A percentile compares a stretch with the other conserved stretches of the same genome.
Evolutionary conservation across 1,140 invertebrate genomes (phyloP).

Genomic region (Nephila pilipes): DNA sequence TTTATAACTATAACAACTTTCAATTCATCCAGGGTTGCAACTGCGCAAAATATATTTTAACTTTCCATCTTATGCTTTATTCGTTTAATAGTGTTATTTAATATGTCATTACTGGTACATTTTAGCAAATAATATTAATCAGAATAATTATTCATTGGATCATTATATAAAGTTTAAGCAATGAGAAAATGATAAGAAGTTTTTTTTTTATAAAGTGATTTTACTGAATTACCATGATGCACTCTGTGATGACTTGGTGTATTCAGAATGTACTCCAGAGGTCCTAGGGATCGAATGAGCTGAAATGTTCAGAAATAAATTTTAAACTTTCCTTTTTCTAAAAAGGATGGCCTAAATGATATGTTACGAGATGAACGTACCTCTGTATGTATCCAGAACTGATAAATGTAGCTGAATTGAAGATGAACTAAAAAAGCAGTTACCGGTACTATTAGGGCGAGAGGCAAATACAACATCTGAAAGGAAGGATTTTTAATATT

Average conservation of each 20-base stretch:
- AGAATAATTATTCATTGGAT: too few species aligned
- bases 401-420: conserved; percentile 93
- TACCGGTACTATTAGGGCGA: conserved; percentile 90
- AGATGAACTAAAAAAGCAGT: conserved; percentile 91
- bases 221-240: conserved; percentile 84
- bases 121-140: too few species aligned
- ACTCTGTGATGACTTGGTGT: conserved; percentile 85
- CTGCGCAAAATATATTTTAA: too few species aligned
- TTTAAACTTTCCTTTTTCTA: too few species aligned
- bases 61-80: too few species aligned
- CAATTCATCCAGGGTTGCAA: too few species aligned
- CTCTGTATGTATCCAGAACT: conserved; percentile 96
- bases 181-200: neutral
- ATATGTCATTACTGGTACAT: too few species aligned
- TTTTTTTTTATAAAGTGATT: neutral
- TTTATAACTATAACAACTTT: too few species aligned
- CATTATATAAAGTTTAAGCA: too few species aligned
- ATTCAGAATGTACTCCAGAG: conserved; percentile 84
- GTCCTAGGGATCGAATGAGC: conserved; percentile 83
- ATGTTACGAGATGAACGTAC: conserved; percentile 80
- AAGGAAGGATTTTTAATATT: conserved; percentile 84
- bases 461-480: conserved; percentile 92
- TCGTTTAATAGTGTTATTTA: too few species aligned
- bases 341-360: too few species aligned
- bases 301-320: too few species aligned